Evolutionary conservation across 1,140 invertebrate genomes (phyloP), one percentile per base, ranked within the genome.

Genomic region (Zaprionus africanus): DNA sequence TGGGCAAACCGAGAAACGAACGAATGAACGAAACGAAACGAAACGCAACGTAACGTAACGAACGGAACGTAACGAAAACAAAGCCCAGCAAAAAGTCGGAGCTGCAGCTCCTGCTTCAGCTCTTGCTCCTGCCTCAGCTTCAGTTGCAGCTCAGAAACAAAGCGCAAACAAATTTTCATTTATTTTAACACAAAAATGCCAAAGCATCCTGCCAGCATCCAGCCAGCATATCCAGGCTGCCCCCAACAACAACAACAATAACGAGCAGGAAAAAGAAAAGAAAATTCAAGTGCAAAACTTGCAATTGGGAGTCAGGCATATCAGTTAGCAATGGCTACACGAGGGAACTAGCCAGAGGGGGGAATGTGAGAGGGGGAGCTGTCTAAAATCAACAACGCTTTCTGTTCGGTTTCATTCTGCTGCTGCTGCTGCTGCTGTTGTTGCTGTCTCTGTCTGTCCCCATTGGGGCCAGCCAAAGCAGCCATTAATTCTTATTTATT

Each of bases 401-500:
- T 58, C 62, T 41, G 58, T 28, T 60, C 64, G n/a, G 56, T 51
- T 43, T 60, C 22, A 22, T n/a, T 38, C 36, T 38, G 36, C 36
- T 38, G 4, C 12, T 36, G 4, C 11, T 36, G 34, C 34, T 36
- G 34, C 34, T 38, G 13, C 36, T 46, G 41, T 4, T 46, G n/a
- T 15, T 15, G 41, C 41, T 22, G 34, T 15, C 36, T 5, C n/a
- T 65, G 26, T n/a, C 51, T 28, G 19, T 38, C 9, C 6, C 41
- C 13, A 24, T 60, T 38, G 54, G 58, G 59, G 58, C 60, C 74
- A 84, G 36, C 57, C 84, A 88, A 78, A 81, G 84, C 74, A 90
- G 66, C 84, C 84, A 88, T 88, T 88, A 90, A 88, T 88, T 90
- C 84, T 88, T 88, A 88, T 88, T 88, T 88, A 88, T 88, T 92